phyloP scores from a whole-genome alignment of 2,113 vertebrate genomes.

The Rhizomys pruinosus region DNA sequence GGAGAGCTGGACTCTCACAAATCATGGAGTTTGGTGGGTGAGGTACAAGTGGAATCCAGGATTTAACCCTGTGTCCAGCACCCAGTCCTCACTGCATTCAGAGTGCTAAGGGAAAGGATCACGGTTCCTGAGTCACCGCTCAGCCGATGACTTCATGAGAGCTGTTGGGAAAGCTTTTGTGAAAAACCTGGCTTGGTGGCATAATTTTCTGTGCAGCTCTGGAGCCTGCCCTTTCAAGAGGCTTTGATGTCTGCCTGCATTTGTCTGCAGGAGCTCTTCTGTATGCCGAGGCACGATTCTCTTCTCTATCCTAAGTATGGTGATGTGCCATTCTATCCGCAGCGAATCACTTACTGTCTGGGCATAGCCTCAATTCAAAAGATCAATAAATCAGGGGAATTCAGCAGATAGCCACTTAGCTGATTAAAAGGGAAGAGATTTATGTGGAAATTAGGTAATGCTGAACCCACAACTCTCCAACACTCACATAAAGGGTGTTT shows the following conservation, averaged over 20 bases:
- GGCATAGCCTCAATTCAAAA: constrained; percentile 57
- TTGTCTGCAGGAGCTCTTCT: background rate
- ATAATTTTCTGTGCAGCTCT: background rate
- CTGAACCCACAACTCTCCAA: constrained; percentile 59
- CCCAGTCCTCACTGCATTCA: rapidly evolving
- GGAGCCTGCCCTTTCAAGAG: background rate
- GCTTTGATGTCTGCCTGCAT: background rate
- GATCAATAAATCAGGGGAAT: constrained; percentile 75
- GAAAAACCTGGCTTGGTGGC: background rate
- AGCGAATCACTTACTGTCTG: constrained; percentile 75
- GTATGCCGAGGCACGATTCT: constrained; percentile 49
- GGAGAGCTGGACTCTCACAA: background rate
- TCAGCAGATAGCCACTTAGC: constrained; percentile 76
- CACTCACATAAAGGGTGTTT: background rate
- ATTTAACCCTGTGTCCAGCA: background rate
- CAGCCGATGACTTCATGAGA: background rate
- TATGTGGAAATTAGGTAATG: constrained; percentile 75
- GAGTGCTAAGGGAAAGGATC: background rate
- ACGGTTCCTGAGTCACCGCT: background rate
- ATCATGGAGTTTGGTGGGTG: background rate
- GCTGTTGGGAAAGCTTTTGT: background rate
- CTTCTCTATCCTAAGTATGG: constrained; percentile 51
- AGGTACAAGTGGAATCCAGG: background rate
- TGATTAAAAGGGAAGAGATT: constrained; percentile 81
- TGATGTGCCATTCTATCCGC: constrained; percentile 64